Evolutionary conservation across 2,888 invertebrate species (phyloP), one percentile per base, ranked within the genome.

Genomic region (Chrysotoxum bicinctum): DNA sequence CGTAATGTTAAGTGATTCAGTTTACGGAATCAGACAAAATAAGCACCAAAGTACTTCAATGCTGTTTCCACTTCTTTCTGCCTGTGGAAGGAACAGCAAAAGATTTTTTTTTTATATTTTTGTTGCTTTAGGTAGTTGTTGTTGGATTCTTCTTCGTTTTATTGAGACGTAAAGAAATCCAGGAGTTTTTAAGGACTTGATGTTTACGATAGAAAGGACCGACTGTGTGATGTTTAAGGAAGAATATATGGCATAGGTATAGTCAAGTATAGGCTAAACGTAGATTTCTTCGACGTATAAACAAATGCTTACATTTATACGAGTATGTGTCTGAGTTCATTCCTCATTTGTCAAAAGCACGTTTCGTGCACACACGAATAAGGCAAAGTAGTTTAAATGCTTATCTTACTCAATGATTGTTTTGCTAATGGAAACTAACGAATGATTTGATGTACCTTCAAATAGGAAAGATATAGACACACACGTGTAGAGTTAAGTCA

Each of bases 1-100:
- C 54, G 60, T 68, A 54, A 83, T 78, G 78, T 68, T 69, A 78
- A 74, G 79, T 74, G 69, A 78, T 83, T 78, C 78, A 56, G 48
- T 70, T 60, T 37, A 64, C 40, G 64, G 50, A 83, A 72, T 82
- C 70, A 52, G 72, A 69, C 74, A 45, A 50, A 80, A 75, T 69
- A 75, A 48, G 69, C 54, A 72, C 56, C 56, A 56, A 76, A 58
- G 76, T 64, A 58, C 60, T 73, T 70, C 54, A 58, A 14, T 40
- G n/a, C 23, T 50, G 35, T 50, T 66, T 50, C 23, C 50, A 45
- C 64, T 64, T 32, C 45, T 14, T 64, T 45, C 64, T 64, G 43
- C 19, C n/a, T 50, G n/a, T 21, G 12, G 50, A 21, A 21, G 21
- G 43, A 60, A 8, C 40, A 60, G 26, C 19, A 35, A 23, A 66